Conservation (phyloP, 2,888 invertebrate genomes). For the Lepidocyrtinus sp. region DNA sequence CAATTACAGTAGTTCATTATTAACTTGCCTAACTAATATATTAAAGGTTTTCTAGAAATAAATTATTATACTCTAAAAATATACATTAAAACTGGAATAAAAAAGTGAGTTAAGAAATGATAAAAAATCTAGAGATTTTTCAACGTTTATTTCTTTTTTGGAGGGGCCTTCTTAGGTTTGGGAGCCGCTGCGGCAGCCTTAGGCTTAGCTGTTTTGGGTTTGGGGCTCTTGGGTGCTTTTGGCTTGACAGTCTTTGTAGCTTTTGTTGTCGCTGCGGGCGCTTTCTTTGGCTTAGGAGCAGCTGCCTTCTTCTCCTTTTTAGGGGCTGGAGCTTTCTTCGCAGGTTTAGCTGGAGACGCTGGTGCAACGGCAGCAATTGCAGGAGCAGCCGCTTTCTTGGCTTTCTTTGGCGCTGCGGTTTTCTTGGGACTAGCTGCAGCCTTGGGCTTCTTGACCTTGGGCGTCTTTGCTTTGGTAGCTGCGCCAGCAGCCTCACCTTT, state of each 20-base stretch:
- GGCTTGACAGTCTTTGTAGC: slow-evolving; percentile 51
- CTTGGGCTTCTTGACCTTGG: slow-evolving; percentile 51
- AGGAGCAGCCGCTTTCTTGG: slow-evolving; percentile 16
- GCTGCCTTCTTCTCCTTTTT: slow-evolving; percentile 41
- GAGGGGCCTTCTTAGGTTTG: slow-evolving; percentile 58
- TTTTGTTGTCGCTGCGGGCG: slow-evolving; percentile 33
- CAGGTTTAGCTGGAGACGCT: slow-evolving; percentile 6
- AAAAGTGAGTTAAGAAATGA: slow-evolving; percentile 28
- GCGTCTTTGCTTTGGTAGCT: slow-evolving; percentile 33
- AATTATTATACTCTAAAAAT: too few species aligned
- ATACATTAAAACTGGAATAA: too few species aligned
- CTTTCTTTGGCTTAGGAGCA: slow-evolving; percentile 52
- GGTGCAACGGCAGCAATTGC: background rate
- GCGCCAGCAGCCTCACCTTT: slow-evolving; percentile 22
- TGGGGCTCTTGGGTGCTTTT: slow-evolving; percentile 20
- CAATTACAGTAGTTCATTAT: too few species aligned
- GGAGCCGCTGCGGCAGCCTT: slow-evolving; percentile 27
- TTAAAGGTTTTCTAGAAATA: too few species aligned
- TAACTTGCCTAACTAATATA: too few species aligned
- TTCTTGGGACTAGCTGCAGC: slow-evolving; percentile 26
- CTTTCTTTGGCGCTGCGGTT: slow-evolving; percentile 18
- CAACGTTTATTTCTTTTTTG: slow-evolving; percentile 59
- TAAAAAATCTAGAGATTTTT: slow-evolving; percentile 24
- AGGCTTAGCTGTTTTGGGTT: slow-evolving; percentile 38
- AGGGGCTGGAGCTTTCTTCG: slow-evolving; percentile 34